phyloP scores from a whole-genome alignment of 2,888 invertebrate genomes.

The Xanthostigma xanthostigma region DNA sequence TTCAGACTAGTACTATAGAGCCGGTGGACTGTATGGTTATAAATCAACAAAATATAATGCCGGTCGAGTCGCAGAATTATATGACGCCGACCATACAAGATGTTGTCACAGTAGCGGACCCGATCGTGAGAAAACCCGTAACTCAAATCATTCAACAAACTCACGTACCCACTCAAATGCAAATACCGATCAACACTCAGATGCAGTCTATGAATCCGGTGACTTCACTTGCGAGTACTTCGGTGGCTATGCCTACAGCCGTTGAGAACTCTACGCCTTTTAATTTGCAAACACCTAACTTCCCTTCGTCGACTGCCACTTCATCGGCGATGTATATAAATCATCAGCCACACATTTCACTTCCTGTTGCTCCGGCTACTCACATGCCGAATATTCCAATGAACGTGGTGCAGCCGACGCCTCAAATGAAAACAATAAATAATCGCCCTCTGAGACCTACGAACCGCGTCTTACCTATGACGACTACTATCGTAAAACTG shows the following conservation, averaged over 20 bases:
- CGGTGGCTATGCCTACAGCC: too few relatives aligned
- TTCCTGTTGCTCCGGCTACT: slow-evolving; percentile 6
- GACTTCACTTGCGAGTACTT: neutral
- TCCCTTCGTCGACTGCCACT: too few relatives aligned
- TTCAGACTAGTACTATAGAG: slow-evolving; percentile 73
- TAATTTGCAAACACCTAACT: too few relatives aligned
- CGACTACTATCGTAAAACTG: slow-evolving; percentile 40
- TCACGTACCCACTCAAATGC: slow-evolving; percentile 11
- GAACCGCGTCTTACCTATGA: slow-evolving; percentile 65
- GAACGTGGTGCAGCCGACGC: slow-evolving; percentile 55
- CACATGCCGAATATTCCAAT: slow-evolving; percentile 40
- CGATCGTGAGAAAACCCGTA: slow-evolving; percentile 32
- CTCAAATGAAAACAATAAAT: slow-evolving; percentile 29
- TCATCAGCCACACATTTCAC: slow-evolving; percentile 1
- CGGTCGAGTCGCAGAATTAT: too few relatives aligned
- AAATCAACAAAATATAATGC: too few relatives aligned
- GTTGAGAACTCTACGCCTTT: too few relatives aligned
- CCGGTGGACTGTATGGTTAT: slow-evolving; percentile 35
- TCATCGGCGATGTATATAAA: too few relatives aligned
- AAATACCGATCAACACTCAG: slow-evolving; percentile 6
- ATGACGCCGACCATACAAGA: too few relatives aligned
- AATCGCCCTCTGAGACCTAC: slow-evolving; percentile 41
- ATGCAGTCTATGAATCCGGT: slow-evolving; percentile 6
- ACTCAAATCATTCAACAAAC: slow-evolving; percentile 8
- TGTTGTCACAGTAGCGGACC: slow-evolving; percentile 49